A percentile compares a stretch with the other conserved stretches of the same genome.
Evolutionary conservation across 2,797 vertebrate species (phyloP).

Genomic region (Melanotaenia nigrans): DNA sequence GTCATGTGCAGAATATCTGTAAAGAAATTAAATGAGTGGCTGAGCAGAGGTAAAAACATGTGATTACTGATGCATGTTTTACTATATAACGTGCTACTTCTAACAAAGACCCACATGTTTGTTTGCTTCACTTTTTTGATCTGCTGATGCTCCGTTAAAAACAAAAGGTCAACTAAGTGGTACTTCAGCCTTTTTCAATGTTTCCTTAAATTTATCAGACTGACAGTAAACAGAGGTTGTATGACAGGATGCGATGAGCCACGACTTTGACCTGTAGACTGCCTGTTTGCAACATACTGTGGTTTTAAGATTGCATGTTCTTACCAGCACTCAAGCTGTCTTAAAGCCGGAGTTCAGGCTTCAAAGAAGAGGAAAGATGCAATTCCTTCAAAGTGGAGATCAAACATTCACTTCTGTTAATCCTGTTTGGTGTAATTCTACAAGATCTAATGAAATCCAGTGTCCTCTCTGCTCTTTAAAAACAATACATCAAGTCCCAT

Average conservation of each 20-base stretch:
- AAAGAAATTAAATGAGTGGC: constrained; percentile 6
- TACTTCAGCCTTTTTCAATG: constrained; percentile 18
- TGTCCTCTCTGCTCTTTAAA: constrained; percentile 20
- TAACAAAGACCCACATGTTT: background rate
- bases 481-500: constrained; percentile 17
- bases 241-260: constrained; percentile 45
- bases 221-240: constrained; percentile 30
- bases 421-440: constrained; percentile 23
- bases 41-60: constrained; percentile 24
- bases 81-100: background rate
- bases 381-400: constrained; percentile 27
- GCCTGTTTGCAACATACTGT: constrained; percentile 20
- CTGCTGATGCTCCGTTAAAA: constrained; percentile 20
- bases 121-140: background rate
- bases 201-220: constrained; percentile 11
- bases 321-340: background rate
- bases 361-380: constrained; percentile 13
- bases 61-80: constrained; percentile 25
- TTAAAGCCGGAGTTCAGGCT: background rate
- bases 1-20: constrained; percentile 10
- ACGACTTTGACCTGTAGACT: constrained; percentile 2
- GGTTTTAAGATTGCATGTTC: constrained; percentile 12
- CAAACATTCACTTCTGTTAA: constrained; percentile 25
- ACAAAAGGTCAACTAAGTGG: constrained; percentile 34
- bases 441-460: constrained; percentile 37